Evolutionary conservation across 2,888 invertebrate species (phyloP), one percentile per base, ranked within the genome.

Genomic region (Pteria penguin): DNA sequence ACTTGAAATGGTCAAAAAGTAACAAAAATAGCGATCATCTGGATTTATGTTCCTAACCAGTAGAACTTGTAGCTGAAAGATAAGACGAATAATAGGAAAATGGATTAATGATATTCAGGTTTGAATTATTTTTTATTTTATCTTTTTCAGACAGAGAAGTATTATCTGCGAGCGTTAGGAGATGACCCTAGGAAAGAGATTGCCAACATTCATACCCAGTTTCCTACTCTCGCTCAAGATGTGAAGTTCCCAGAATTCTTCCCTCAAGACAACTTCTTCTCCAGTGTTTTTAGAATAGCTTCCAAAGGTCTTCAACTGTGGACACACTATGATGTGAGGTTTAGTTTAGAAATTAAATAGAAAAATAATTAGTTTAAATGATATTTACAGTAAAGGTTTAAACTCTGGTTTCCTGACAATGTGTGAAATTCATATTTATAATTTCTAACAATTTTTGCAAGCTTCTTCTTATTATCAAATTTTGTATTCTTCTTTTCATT

Each of bases 281-380:
- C 94, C 0, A 93, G 93, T 80, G 93, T 94, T 4, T 93, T 94
- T 78, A 90, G 94, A 45, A 93, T 94, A 65, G 92, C 93, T 26
- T 94, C 94, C 1, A 85, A 92, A 52, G 90, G 91, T 18, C 83
- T 93, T 22, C 93, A 93, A 79, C 84, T 94, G 26, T 94, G 94
- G 94, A 94, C 94, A 3, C 94, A 94, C 87, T 94, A 94, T 88
- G 94, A 94, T 90, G 93, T 94, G 86, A 84, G 89, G 78, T 31
- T 29, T 5, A 57, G 22, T 18, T 57, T 22, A n/a, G 22, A 45
- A 45, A 14, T 45, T 45, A n/a, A n/a, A n/a, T n/a, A n/a, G n/a
- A n/a, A n/a, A n/a, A n/a, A n/a, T n/a, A n/a, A n/a, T n/a, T n/a
- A n/a, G n/a, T n/a, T n/a, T n/a, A n/a, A n/a, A n/a, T n/a, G n/a